Evolutionary conservation across 2,797 vertebrate genomes (phyloP), one percentile per base, ranked within the genome.

Genomic region (Pristis pectinata): DNA sequence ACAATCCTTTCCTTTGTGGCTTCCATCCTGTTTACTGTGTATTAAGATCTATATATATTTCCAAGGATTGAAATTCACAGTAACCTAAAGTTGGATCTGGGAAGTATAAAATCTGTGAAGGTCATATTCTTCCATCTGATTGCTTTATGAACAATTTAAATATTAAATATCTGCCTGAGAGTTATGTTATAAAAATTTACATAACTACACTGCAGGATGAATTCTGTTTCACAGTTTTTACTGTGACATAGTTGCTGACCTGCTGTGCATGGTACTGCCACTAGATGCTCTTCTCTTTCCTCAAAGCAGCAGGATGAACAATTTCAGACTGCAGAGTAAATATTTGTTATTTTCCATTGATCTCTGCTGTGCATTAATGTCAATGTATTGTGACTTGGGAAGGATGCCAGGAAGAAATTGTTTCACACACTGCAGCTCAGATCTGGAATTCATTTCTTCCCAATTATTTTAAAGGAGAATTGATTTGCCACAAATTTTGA

Each of bases 171-270:
- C 87, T 64, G n/a, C 61, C 34, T n/a, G 59, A 91, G 61, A 64
- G 64, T 91, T 19, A 0, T 67, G n/a, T 41, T 19, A 0, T 59
- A 7, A 41, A 24, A 24, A 91, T 24, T 19, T 24, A n/a, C 61
- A 41, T 41, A 67, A 15, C 5, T 24, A 56, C 17, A 87, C 53
- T 87, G 53, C 87, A 27, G 27, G 30, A 17, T 91, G 59, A 67
- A 67, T 67, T 91, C 61, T 41, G 87, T 67, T 91, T 91, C 87
- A 67, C 87, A 91, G n/a, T n/a, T 67, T 91, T 64, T 41, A 37
- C 56, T n/a, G 19, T 19, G 30, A 15, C 61, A 37, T 64, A 37
- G 87, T 37, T 91, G 87, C 17, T 91, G 87, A 64, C 87, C 59
- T 64, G 87, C 87, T 91, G 87, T 91, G 59, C 34, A 91, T 41